Evolutionary conservation across 2,888 invertebrate species (phyloP).

Genomic region (Erpobdella octoculata): DNA sequence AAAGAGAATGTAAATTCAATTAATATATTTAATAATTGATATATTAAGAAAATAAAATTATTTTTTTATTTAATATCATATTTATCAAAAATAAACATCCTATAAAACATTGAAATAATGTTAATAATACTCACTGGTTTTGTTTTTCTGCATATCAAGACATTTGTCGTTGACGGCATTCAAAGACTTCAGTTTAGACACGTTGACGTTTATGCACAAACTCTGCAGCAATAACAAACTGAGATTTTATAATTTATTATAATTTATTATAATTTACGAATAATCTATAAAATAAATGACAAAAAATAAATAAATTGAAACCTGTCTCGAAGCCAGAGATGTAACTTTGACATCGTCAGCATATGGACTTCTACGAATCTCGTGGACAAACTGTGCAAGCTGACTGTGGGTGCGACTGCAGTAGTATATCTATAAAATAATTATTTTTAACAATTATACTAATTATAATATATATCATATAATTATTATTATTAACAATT

Average conservation of each 20-base stretch:
- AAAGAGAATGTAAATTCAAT: background rate
- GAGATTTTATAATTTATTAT: background rate
- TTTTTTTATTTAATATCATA: background rate
- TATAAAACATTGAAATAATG: too few relatives aligned
- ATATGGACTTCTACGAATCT: conserved; percentile 73
- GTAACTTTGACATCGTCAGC: conserved; percentile 65
- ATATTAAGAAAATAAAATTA: too few relatives aligned
- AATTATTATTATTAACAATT: too few relatives aligned
- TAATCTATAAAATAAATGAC: background rate
- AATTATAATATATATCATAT: too few relatives aligned
- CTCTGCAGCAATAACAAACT: conserved; percentile 56
- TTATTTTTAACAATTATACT: too few relatives aligned
- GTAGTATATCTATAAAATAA: conserved; percentile 65
- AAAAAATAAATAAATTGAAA: conserved; percentile 27
- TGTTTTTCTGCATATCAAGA: conserved; percentile 51
- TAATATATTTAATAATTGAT: too few relatives aligned
- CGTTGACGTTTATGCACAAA: conserved; percentile 77
- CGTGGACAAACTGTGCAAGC: conserved; percentile 84
- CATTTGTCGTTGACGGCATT: conserved; percentile 74
- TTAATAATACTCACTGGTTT: conserved; percentile 53
- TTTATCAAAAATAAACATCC: background rate
- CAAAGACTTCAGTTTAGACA: conserved; percentile 65
- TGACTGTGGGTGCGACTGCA: conserved; percentile 96
- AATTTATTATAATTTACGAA: background rate
- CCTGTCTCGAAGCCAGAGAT: conserved; percentile 77